phyloP scores from a whole-genome alignment of 2,888 invertebrate genomes.

The Micoletzkya japonica region DNA sequence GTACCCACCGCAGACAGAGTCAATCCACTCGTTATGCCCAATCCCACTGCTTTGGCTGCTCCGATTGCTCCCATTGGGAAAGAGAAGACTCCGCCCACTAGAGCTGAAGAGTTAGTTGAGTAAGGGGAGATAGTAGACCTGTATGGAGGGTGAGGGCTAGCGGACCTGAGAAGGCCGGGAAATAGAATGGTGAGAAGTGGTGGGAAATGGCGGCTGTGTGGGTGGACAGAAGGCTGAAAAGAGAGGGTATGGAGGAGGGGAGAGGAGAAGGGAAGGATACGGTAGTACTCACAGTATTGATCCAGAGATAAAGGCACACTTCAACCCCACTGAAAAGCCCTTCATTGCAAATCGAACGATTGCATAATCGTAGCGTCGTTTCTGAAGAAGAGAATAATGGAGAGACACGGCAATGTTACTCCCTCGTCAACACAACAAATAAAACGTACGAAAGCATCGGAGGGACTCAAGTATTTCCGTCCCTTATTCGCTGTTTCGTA shows the following conservation, averaged over 20 bases:
- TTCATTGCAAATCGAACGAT: conserved; percentile 47
- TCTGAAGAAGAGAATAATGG: conserved; percentile 27
- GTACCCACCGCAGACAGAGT: conserved; percentile 42
- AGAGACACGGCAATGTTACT: not conserved
- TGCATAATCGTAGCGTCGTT: conserved; percentile 45
- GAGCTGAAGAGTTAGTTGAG: conserved; percentile 36
- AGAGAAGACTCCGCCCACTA: conserved; percentile 49
- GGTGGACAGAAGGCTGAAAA: conserved; percentile 44
- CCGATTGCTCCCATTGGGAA: conserved; percentile 51
- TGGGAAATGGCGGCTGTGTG: conserved; percentile 45
- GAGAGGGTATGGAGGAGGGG: not conserved
- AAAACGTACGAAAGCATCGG: conserved; percentile 42
- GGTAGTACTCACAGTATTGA: conserved; percentile 44
- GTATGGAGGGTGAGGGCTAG: conserved; percentile 35
- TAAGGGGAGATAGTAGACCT: conserved; percentile 28
- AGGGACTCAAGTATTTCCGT: conserved; percentile 42
- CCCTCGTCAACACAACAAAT: not conserved
- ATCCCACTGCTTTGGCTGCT: conserved; percentile 45
- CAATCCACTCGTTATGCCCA: conserved; percentile 43
- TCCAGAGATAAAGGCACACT: conserved; percentile 45
- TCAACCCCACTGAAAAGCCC: conserved; percentile 45
- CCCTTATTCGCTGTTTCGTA: conserved; percentile 46
- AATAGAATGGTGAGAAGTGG: conserved; percentile 48
- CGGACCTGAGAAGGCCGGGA: conserved; percentile 55
- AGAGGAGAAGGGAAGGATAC: not conserved